Evolutionary conservation across 2,888 invertebrate species (phyloP).

Genomic region (Rapana venosa): DNA sequence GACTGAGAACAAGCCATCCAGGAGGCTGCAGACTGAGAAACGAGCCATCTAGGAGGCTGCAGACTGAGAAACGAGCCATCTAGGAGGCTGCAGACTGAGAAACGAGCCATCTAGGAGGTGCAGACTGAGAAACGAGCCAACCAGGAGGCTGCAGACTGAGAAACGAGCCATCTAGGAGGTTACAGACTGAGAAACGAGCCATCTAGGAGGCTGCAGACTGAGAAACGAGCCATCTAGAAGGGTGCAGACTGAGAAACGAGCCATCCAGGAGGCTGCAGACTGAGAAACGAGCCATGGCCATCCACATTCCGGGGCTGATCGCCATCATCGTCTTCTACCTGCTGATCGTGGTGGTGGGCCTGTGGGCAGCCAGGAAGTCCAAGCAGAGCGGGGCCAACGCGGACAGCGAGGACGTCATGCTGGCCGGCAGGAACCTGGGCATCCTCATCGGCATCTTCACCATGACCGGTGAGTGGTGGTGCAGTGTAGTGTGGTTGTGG

Average conservation of each 20-base stretch:
- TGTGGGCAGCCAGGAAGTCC: conserved; percentile 96
- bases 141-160: too few relatives aligned
- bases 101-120: too few relatives aligned
- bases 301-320: conserved; percentile 90
- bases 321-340: conserved; percentile 97
- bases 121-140: too few relatives aligned
- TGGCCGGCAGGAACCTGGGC: conserved; percentile 97
- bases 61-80: conserved; percentile 55
- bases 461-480: conserved; percentile 91
- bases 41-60: too few relatives aligned
- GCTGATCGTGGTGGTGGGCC: conserved; percentile 95
- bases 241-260: not conserved
- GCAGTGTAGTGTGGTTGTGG: not conserved
- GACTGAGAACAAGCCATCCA: too few relatives aligned
- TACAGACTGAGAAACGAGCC: too few relatives aligned
- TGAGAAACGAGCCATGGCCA: conserved; percentile 60
- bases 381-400: conserved; percentile 80
- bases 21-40: too few relatives aligned
- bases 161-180: too few relatives aligned
- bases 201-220: too few relatives aligned
- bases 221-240: too few relatives aligned
- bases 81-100: too few relatives aligned
- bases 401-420: conserved; percentile 95
- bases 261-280: not conserved
- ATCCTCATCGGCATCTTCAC: conserved; percentile 98